Conservation (phyloP, 2,113 vertebrate species). For the Cololabis saira region DNA sequence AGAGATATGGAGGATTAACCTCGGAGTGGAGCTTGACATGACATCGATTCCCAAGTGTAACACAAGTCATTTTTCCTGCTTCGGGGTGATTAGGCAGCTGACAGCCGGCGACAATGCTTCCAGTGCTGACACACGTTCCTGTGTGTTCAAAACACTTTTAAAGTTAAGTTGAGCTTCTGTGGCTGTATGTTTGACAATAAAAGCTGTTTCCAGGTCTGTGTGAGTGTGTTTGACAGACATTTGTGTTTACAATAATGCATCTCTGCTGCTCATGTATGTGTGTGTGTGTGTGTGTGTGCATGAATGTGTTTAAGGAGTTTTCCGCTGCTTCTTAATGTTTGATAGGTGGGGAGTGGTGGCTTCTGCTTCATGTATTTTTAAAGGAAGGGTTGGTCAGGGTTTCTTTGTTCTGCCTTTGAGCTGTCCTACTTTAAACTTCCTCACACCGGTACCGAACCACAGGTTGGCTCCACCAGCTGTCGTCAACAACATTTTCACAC, state of each 20-base stretch:
- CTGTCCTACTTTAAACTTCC: constrained; percentile 62
- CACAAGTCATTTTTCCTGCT: background rate
- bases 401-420: constrained; percentile 57
- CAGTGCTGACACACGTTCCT: background rate
- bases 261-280: constrained; percentile 5
- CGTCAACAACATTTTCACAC: constrained; percentile 35
- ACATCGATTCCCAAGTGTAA: background rate
- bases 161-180: too few relatives aligned
- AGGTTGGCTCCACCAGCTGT: background rate
- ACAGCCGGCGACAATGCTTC: background rate
- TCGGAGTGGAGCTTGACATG: background rate
- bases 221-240: too few relatives aligned
- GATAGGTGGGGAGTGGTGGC: constrained; percentile 48
- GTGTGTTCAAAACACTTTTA: background rate
- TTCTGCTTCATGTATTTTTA: constrained; percentile 62
- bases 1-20: background rate
- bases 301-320: constrained; percentile 6
- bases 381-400: constrained; percentile 42
- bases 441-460: constrained; percentile 9
- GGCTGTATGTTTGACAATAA: too few relatives aligned
- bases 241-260: constrained; percentile 1
- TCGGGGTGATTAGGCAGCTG: constrained; percentile 6
- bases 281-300: background rate
- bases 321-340: constrained; percentile 60
- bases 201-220: background rate